Base-by-base conservation (phyloP, 2,113 vertebrate genomes). In the Misgurnus mizolepis region DNA sequence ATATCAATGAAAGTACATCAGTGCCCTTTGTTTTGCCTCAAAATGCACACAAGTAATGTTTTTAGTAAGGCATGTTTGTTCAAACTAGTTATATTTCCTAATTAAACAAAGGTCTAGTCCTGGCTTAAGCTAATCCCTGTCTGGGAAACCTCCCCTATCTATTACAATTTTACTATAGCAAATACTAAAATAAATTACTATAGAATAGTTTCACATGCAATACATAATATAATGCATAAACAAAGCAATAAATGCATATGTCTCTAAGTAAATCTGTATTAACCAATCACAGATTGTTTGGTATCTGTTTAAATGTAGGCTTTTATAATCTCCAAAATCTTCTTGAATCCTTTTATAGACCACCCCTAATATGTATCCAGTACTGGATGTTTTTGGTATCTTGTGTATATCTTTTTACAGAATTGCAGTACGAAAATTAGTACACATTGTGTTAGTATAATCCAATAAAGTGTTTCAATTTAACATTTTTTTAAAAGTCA, bases 401-500 rank as follows among this genome's bases (percentile, higher is more conserved):
- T 47, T 45, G 47, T 67, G 49, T 61, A 12, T 47, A 9, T 72
- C 15, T 6, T 22, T 17, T 47, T 0, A 60, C 67, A 64, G 4
- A 8, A 15, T 74, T 80, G 34, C 27, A 45, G 75, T 53, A 60
- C 47, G 65, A 64, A 58, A 11, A 17, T 53, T 4, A 64, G 6
- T 78, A 22, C 27, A 66, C 7, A 15, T 34, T 68, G 73, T 11
- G 1, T 74, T 56, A n/a, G 4, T 78, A 50, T 78, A 76, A 34
- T 34, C 41, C 74, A 40, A 68, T n/a, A 73, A 72, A 68, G 39
- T 80, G 40, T 22, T 82, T 78, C 47, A 5, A 7, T 41, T 69
- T 43, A 67, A 40, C 5, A 22, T 9, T 73, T 88, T 85, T 53
- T 83, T 55, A 84, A 78, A 79, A 45, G 39, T 60, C 53, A 67